These are phyloP conservation scores for Progne subis DNA, from an alignment of 2,113 vertebrate genomes.

Conservation along the genomic window DNA sequence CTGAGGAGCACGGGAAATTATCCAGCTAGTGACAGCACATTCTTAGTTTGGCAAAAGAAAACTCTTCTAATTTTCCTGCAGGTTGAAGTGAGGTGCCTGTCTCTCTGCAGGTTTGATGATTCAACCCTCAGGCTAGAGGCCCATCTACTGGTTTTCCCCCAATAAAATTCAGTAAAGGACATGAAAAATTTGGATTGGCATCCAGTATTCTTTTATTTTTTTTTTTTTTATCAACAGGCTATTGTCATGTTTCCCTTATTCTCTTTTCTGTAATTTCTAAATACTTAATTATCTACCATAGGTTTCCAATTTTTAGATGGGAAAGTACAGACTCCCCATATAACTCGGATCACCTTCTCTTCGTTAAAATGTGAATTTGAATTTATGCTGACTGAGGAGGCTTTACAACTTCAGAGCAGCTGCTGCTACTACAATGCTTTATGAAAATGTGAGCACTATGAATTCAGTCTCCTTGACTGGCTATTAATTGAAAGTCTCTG, in stretches of 20 bases:
- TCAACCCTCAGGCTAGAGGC: not conserved
- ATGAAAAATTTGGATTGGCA: not conserved
- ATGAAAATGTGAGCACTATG: not conserved
- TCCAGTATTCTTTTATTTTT: not conserved
- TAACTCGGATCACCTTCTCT: not conserved
- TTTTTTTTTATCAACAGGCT: not conserved
- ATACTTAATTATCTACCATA: not conserved
- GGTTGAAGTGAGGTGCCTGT: not conserved
- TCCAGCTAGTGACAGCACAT: not conserved
- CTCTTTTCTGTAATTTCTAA: not conserved
- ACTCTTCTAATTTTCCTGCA: not conserved
- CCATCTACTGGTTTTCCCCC: not conserved
- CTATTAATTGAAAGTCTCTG: not conserved
- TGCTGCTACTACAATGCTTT: not conserved
- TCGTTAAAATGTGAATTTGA: not conserved
- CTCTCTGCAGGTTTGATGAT: not conserved
- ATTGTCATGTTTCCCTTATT: not conserved
- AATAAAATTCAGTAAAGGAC: not conserved
- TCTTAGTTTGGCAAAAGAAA: not conserved
- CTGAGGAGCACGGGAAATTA: not conserved
- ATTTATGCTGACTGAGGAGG: not conserved
- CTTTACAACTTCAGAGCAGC: not conserved
- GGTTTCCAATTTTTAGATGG: not conserved
- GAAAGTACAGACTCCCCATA: not conserved
- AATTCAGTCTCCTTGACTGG: not conserved